Evolutionary conservation across 2,888 invertebrate species (phyloP), one percentile per base, ranked within the genome.

Genomic region (Sturmia bella): DNA sequence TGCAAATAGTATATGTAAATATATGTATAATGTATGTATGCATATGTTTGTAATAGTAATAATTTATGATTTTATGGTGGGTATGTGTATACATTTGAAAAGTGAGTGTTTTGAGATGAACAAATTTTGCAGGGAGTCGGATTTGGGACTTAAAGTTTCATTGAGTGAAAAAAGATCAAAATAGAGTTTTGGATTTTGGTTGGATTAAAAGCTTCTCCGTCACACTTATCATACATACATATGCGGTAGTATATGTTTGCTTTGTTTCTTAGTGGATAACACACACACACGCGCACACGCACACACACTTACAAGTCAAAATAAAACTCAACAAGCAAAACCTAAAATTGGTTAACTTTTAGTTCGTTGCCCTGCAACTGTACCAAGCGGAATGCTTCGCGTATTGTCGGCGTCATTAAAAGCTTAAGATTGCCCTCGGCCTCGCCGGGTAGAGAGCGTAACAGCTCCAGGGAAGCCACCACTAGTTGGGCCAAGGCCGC

Each of bases 401-500:
- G 88, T 80, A 91, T 91, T 75, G 91, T 91, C 50, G 91, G 91
- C 61, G 91, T 91, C 90, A 91, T 90, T 52, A 91, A 80, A 7
- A 91, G 85, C 79, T 90, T 89, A 0, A 91, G 84, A 85, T 91
- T 91, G 85, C 93, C 93, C 87, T 93, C 93, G 57, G 93, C 91
- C 80, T 93, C 93, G 56, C 92, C 91, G 50, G 94, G 92, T 86
- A 95, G 92, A 6, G 94, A 93, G 24, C 94, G 91, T 12, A 94
- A 92, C 85, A 97, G 92, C 88, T 97, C 97, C 88, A 98, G 93
- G 84, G 96, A 95, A 21, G 96, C 96, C 89, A 95, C 95, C 85
- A 98, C 92, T 86, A 97, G 94, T 90, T 98, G 97, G 32, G 96
- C 95, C 92, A 97, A 94, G 19, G 97, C 96, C 73, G 94, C 94